A percentile compares a stretch with the other conserved stretches of the same genome.
phyloP scores from a whole-genome alignment of 1,140 invertebrate species.

The Drosophila persimilis region DNA sequence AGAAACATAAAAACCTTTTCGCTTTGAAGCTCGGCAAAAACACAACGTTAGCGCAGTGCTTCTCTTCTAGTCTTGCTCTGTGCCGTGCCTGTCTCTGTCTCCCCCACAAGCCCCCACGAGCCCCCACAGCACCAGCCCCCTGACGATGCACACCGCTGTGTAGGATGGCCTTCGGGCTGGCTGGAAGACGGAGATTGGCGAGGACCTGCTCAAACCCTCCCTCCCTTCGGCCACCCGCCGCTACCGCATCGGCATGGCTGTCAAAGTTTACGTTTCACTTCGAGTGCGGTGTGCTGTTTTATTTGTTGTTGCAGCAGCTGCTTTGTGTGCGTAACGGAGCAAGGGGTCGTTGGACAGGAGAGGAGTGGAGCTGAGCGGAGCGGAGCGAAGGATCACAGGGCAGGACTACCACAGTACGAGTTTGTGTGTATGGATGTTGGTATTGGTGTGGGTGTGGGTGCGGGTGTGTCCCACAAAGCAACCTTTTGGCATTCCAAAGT shows the following conservation, averaged over 20 bases:
- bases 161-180: constrained; percentile 10
- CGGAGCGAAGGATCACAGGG: constrained; percentile 29
- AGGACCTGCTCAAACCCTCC: background rate
- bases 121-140: background rate
- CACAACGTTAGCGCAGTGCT: constrained; percentile 17
- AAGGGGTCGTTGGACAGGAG: constrained; percentile 1
- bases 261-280: constrained; percentile 81
- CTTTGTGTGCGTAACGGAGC: constrained; percentile 36
- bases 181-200: constrained; percentile 1
- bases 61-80: constrained; percentile 4
- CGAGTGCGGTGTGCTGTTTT: constrained; percentile 64
- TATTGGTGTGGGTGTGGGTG: constrained; percentile 20
- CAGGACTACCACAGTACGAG: constrained; percentile 13
- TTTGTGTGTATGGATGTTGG: constrained; percentile 18
- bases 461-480: constrained; percentile 63
- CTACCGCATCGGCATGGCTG: constrained; percentile 44
- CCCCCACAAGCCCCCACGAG: background rate
- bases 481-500: constrained; percentile 69
- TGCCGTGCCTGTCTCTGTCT: constrained; percentile 4
- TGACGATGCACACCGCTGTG: background rate
- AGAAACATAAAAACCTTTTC: constrained; percentile 79
- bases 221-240: constrained; percentile 4
- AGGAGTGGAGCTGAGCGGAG: background rate
- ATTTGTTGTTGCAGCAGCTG: constrained; percentile 40
- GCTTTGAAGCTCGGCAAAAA: constrained; percentile 63